These are phyloP conservation scores for Buathra laborator DNA, from an alignment of 2,888 invertebrate species.

Conservation along the genomic window DNA sequence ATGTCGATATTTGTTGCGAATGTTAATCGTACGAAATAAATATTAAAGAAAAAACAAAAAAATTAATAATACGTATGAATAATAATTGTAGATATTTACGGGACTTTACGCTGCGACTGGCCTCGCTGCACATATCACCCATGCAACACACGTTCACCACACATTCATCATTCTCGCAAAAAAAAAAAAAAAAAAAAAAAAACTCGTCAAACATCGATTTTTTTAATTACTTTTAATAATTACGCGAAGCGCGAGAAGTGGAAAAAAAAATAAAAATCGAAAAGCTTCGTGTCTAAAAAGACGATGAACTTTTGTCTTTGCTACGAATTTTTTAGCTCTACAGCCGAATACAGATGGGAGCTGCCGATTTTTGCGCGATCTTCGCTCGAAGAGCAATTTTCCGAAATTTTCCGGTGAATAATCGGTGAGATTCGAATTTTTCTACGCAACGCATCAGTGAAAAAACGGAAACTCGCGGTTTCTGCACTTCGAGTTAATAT, in stretches of 20 bases:
- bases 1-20: not conserved
- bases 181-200: not conserved
- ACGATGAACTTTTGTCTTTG: too few relatives aligned
- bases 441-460: not conserved
- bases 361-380: not conserved
- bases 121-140: slow-evolving; percentile 78
- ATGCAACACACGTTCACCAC: slow-evolving; percentile 65
- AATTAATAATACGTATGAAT: slow-evolving; percentile 1
- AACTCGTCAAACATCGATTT: not conserved
- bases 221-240: not conserved
- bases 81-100: slow-evolving; percentile 65
- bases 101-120: slow-evolving; percentile 74
- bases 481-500: slow-evolving; percentile 11
- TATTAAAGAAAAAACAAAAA: slow-evolving; percentile 43
- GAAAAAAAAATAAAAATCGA: not conserved
- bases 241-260: not conserved
- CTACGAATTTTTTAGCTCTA: too few relatives aligned
- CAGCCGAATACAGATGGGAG: too few relatives aligned
- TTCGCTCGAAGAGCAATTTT: not conserved
- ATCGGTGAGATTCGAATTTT: not conserved
- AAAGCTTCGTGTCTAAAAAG: not conserved
- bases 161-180: slow-evolving; percentile 45
- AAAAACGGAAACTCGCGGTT: not conserved
- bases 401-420: not conserved
- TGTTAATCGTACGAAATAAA: slow-evolving; percentile 23